Percentiles rank a stretch among this genome's conserved stretches.
phyloP scores from a whole-genome alignment of 1,140 invertebrate genomes.

The Zophobas morio region DNA sequence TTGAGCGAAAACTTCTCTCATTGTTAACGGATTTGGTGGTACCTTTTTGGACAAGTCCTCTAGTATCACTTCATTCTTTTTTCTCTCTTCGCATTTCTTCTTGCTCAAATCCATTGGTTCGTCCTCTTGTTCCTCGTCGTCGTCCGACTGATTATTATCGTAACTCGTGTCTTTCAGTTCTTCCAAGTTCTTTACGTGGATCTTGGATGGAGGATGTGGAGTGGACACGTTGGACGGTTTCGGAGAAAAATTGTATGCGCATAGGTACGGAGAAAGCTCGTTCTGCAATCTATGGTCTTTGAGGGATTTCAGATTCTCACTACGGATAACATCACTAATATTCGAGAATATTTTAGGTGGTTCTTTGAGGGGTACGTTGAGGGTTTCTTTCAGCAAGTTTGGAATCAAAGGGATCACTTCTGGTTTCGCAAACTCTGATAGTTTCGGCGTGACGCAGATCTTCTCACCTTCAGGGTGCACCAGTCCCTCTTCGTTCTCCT shows the following conservation, averaged over 20 bases:
- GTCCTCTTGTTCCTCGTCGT: constrained; percentile 68
- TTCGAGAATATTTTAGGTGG: constrained; percentile 52
- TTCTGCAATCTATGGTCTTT: constrained; percentile 50
- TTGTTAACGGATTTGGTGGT: constrained; percentile 66
- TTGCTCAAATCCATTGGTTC: constrained; percentile 88
- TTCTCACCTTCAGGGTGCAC: constrained; percentile 65
- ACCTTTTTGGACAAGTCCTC: constrained; percentile 67
- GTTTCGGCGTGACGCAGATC: constrained; percentile 61
- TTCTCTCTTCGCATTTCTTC: constrained; percentile 71
- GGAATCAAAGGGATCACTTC: constrained; percentile 54
- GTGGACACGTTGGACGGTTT: constrained; percentile 50
- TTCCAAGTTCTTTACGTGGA: constrained; percentile 77
- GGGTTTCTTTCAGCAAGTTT: constrained; percentile 52
- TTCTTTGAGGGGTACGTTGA: constrained; percentile 44
- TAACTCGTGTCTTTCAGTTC: constrained; percentile 71
- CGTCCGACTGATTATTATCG: constrained; percentile 66
- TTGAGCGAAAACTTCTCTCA: constrained; percentile 72
- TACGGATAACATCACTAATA: constrained; percentile 53
- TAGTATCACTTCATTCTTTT: constrained; percentile 66
- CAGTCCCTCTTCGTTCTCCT: constrained; percentile 83
- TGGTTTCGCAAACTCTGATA: constrained; percentile 34
- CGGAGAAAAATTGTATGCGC: constrained; percentile 49
- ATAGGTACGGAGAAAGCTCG: constrained; percentile 53
- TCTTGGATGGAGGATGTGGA: constrained; percentile 66
- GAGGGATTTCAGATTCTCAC: constrained; percentile 52